A percentile compares a stretch with the other conserved stretches of the same genome.
Conservation (phyloP, 2,113 vertebrate genomes). For the Empidonax alnorum region DNA sequence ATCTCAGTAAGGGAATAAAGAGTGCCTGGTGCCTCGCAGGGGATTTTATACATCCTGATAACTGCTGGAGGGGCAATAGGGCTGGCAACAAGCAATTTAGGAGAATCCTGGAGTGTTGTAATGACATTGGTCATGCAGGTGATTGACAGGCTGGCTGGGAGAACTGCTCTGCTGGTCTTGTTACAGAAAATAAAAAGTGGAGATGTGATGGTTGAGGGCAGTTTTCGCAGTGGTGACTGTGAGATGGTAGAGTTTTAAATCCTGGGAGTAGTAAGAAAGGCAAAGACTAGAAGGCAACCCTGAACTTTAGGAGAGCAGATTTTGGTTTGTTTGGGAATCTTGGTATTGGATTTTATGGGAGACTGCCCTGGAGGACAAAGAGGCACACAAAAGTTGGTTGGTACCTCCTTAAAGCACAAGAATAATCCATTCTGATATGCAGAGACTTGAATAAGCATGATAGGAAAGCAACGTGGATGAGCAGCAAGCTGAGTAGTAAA, state of each 20-base stretch:
- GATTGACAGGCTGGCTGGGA: neutral
- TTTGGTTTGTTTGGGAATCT: neutral
- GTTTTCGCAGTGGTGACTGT: neutral
- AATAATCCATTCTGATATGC: neutral
- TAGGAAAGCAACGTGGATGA: neutral
- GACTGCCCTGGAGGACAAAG: neutral
- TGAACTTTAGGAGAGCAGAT: neutral
- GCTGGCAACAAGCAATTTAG: neutral
- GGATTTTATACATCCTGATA: neutral
- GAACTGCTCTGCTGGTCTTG: neutral
- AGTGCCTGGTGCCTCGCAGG: neutral
- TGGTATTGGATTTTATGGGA: neutral
- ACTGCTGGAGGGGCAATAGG: neutral
- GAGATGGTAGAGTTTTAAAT: neutral
- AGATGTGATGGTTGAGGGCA: neutral
- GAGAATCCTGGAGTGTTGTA: neutral
- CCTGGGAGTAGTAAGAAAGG: neutral
- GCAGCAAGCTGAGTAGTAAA: neutral
- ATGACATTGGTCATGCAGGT: neutral
- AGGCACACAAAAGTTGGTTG: neutral
- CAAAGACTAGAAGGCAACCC: neutral
- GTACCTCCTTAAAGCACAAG: neutral
- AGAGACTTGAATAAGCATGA: neutral
- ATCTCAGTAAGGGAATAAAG: neutral
- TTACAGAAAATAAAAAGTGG: neutral